Conservation (phyloP, 2,888 invertebrate genomes). For the Mantis religiosa region DNA sequence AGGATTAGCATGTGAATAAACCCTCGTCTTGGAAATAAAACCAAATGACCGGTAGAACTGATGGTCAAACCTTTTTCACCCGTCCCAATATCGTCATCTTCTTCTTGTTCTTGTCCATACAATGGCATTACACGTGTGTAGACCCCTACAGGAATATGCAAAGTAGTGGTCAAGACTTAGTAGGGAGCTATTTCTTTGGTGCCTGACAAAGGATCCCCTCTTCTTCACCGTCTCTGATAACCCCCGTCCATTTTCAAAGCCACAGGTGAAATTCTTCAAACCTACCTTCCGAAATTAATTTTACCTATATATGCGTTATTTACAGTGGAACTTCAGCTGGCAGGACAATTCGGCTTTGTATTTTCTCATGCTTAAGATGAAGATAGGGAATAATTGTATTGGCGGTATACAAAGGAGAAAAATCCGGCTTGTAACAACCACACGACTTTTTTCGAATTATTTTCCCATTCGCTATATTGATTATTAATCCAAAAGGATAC, state of each 20-base stretch:
- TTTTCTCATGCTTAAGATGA: too few relatives aligned
- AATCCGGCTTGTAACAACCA: too few relatives aligned
- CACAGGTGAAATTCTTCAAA: not conserved
- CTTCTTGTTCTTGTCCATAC: not conserved
- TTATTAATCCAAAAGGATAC: too few relatives aligned
- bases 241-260: not conserved
- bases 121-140: not conserved
- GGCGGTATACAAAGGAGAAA: too few relatives aligned
- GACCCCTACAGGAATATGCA: not conserved
- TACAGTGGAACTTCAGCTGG: not conserved
- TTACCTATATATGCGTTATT: not conserved
- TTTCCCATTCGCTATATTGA: too few relatives aligned
- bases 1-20: not conserved
- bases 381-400: too few relatives aligned
- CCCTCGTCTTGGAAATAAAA: not conserved
- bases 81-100: not conserved
- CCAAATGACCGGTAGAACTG: conserved; percentile 4
- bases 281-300: not conserved
- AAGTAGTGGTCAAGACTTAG: not conserved
- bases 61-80: not conserved
- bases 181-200: not conserved
- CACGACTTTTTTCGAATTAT: too few relatives aligned
- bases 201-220: not conserved
- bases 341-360: too few relatives aligned
- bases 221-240: not conserved